phyloP scores from a whole-genome alignment of 2,888 invertebrate genomes.

The Eristalis tenax region DNA sequence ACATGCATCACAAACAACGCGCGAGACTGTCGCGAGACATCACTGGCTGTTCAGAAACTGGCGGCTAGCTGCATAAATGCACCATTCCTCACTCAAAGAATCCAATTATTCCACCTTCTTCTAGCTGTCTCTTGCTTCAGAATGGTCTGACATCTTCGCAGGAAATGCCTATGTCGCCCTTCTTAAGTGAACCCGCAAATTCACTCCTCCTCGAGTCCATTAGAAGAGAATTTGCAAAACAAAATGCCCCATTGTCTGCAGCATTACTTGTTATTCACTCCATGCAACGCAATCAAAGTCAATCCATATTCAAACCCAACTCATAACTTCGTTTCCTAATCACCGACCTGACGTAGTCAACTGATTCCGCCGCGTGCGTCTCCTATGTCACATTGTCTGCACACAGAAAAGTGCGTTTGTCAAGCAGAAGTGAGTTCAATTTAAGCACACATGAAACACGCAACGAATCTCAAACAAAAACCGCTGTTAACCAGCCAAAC shows the following conservation, averaged over 20 bases:
- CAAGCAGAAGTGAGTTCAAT: background rate
- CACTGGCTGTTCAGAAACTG: too few species aligned
- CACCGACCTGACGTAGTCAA: background rate
- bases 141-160: background rate
- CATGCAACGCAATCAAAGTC: background rate
- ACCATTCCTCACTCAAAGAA: too few species aligned
- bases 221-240: background rate
- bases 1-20: too few species aligned
- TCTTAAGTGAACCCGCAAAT: background rate
- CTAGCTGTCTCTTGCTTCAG: background rate
- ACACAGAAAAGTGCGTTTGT: background rate
- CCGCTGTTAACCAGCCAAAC: background rate
- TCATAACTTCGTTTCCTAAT: background rate
- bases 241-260: background rate
- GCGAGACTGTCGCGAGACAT: too few species aligned
- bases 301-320: background rate
- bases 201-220: background rate
- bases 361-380: too few species aligned
- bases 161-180: background rate
- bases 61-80: too few species aligned
- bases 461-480: background rate
- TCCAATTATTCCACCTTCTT: too few species aligned
- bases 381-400: background rate
- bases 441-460: background rate
- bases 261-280: background rate